These are phyloP conservation scores for Branchipolynoe longqiensis DNA, from an alignment of 2,888 invertebrate species.

Conservation along the genomic window DNA sequence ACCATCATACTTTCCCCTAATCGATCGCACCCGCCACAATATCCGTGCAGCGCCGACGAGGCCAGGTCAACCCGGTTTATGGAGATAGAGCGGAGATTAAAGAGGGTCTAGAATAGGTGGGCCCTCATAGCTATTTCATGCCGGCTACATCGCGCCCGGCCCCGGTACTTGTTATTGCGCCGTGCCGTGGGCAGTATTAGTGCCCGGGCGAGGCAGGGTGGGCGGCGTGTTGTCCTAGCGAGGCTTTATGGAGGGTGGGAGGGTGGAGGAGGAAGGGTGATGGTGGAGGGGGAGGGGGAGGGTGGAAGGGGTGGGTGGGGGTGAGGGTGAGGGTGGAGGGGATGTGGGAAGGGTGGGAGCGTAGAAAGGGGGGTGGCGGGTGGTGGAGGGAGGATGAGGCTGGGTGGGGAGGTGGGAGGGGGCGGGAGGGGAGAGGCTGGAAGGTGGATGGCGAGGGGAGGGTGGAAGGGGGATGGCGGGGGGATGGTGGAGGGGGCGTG, in stretches of 20 bases:
- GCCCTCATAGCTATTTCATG: neutral
- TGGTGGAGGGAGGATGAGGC: too few species aligned
- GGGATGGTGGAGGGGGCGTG: too few species aligned
- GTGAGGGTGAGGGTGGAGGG: too few species aligned
- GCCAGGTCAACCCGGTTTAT: constrained; percentile 14
- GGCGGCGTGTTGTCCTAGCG: neutral
- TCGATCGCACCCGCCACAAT: neutral
- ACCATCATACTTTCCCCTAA: neutral
- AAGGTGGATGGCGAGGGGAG: too few species aligned
- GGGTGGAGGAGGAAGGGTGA: neutral
- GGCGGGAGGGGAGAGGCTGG: too few species aligned
- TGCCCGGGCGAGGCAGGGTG: too few species aligned
- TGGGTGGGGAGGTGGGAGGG: too few species aligned
- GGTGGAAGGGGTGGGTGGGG: too few species aligned
- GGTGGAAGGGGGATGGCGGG: too few species aligned
- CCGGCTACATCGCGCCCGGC: neutral
- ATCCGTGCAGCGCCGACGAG: neutral
- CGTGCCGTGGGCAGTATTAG: neutral
- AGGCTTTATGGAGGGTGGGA: neutral
- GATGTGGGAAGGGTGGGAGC: too few species aligned
- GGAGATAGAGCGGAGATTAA: constrained; percentile 18
- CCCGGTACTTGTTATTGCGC: neutral
- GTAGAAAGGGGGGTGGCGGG: too few species aligned
- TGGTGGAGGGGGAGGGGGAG: neutral
- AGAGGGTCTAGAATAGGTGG: neutral